These are phyloP conservation scores for Drosophila mulleri DNA, from an alignment of 2,888 invertebrate species.

Conservation along the genomic window DNA sequence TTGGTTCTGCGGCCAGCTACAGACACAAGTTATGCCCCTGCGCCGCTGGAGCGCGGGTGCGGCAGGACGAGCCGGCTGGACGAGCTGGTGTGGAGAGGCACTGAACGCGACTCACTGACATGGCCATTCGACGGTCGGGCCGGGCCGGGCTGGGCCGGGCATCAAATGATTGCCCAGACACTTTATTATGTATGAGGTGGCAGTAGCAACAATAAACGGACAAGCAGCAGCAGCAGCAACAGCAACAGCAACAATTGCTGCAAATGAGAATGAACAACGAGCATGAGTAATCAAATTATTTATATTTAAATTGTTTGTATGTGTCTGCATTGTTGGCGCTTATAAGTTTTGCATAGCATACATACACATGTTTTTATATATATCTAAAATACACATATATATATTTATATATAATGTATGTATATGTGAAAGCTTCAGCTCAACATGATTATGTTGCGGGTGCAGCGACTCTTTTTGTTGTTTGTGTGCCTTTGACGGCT, in stretches of 20 bases:
- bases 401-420: not conserved
- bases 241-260: slow-evolving; percentile 37
- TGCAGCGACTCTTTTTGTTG: slow-evolving; percentile 54
- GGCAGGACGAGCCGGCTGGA: not conserved
- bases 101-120: slow-evolving; percentile 64
- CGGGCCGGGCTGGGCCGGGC: slow-evolving; percentile 50
- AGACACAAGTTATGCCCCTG: slow-evolving; percentile 50
- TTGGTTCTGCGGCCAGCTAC: slow-evolving; percentile 61
- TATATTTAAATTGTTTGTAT: slow-evolving; percentile 78
- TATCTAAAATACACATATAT: slow-evolving; percentile 1
- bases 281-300: slow-evolving; percentile 77
- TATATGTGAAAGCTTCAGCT: slow-evolving; percentile 7
- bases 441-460: slow-evolving; percentile 72
- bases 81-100: not conserved
- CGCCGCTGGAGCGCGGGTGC: slow-evolving; percentile 13
- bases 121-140: slow-evolving; percentile 42
- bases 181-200: slow-evolving; percentile 79
- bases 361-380: not conserved
- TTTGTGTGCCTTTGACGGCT: slow-evolving; percentile 61
- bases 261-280: slow-evolving; percentile 68
- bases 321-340: slow-evolving; percentile 60
- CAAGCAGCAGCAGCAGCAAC: slow-evolving; percentile 41
- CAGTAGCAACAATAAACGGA: slow-evolving; percentile 32
- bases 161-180: slow-evolving; percentile 80
- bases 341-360: slow-evolving; percentile 54